Evolutionary conservation across 2,113 vertebrate species (phyloP), one percentile per base, ranked within the genome.

Genomic region (Halcyon malimbica): DNA sequence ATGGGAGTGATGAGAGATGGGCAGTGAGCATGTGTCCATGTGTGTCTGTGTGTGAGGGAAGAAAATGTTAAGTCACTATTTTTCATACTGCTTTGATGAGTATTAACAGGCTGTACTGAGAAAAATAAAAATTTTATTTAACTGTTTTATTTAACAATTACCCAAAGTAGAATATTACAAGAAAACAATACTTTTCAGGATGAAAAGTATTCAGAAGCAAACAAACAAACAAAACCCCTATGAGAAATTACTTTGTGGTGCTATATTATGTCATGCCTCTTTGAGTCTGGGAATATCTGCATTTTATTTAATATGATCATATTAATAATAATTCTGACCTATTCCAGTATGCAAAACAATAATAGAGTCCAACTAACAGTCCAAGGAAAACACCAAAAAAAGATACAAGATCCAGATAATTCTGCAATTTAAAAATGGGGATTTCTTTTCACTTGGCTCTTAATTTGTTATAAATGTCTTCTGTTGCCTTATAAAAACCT

Each of bases 341-440:
- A 50, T 41, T 54, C 24, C 33, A 65, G 4, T 29, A 42, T 75
- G 56, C 8, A 26, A 89, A 86, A 50, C 12, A 48, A 75, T 74
- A 80, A 53, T 25, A 3, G 50, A 74, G 65, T 75, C 39, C 9
- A 70, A 59, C 4, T 31, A 78, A 29, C 5, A 17, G 21, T 46
- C 21, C 11, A 53, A 53, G 4, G 3, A 75, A 88, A 29, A 46
- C 25, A n/a, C 18, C 2, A 46, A 59, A 74, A 56, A 75, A 46
- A 41, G 42, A 16, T 8, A 53, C 2, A 84, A 41, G 25, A 48
- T 31, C 9, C 29, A 35, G 39, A 69, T 37, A 11, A 60, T 50
- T 80, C n/a, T 81, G 26, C 26, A 60, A 39, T 6, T 54, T 48
- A 65, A 64, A 80, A 70, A 39, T 13, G 12, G 0, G 0, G 0